Base-by-base conservation (phyloP, 2,113 vertebrate genomes). In the Toxotes chatareus region DNA sequence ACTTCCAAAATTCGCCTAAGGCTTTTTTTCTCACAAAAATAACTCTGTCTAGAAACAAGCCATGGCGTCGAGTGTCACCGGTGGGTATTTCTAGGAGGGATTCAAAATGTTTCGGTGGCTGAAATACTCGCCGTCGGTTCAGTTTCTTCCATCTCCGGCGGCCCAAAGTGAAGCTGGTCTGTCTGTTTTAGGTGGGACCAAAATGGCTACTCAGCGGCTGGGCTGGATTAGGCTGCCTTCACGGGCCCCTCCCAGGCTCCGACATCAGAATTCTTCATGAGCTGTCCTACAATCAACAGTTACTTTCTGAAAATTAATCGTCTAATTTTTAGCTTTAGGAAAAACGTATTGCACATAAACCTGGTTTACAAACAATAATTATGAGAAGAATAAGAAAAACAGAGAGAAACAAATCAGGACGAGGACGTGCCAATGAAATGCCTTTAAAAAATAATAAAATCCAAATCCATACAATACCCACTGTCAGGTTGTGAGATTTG, bases 171-270 rank as follows among this genome's bases (percentile, higher is more conserved):
- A 89, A 87, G 90, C 90, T 81, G 80, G 8, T 92, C 80, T 19
- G 66, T 87, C 83, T 79, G 87, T 65, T 93, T 83, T 89, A 93
- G 88, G 92, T 92, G 92, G 93, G 93, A 96, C 95, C 97, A 99
- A 98, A 97, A 99, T 99, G 97, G 97, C 97, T 94, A 92, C 95
- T 94, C 89, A 83, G 80, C 80, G 88, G 89, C 90, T 80, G 91
- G 89, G 89, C 84, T 94, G 94, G 92, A 92, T 91, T 93, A 93
- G 4, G 88, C 1, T 71, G 86, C 87, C 1, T 93, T 93, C 88
- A 88, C 0, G 85, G 76, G 86, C 70, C 27, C 3, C 12, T 31
- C 12, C 34, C 69, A 12, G 62, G 27, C 82, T 91, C 81, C n/a
- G 89, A 86, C 64, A 76, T 72, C 32, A 67, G 1, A 70, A 0